phyloP scores from a whole-genome alignment of 1,140 invertebrate genomes.

The Magallana gigas region DNA sequence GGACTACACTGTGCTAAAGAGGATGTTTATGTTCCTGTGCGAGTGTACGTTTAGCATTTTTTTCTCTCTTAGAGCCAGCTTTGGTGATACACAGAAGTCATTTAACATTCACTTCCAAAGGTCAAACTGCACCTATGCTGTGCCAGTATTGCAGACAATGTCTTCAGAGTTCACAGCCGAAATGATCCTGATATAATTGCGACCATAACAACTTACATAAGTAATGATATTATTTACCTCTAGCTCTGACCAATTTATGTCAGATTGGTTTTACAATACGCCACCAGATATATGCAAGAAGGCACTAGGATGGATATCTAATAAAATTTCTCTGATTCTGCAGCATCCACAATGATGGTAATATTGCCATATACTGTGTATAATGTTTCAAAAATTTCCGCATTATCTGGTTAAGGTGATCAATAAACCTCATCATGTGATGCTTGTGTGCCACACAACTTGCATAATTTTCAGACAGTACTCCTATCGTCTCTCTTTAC shows the following conservation, averaged over 20 bases:
- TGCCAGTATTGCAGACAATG: neutral
- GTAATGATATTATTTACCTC: conserved; percentile 18
- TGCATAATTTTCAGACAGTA: conserved; percentile 22
- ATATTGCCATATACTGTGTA: conserved; percentile 17
- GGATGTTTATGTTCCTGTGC: too few species aligned
- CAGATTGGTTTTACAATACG: neutral
- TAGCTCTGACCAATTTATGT: conserved; percentile 7
- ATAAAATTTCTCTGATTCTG: conserved; percentile 12
- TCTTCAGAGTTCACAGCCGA: neutral
- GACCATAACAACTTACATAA: neutral
- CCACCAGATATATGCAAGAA: neutral
- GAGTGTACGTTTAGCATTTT: neutral
- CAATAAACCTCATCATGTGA: conserved; percentile 26
- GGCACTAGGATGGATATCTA: neutral
- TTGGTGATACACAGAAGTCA: neutral
- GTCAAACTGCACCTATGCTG: too few species aligned
- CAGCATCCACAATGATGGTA: neutral
- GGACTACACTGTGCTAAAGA: too few species aligned
- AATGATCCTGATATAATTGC: neutral
- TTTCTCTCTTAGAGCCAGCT: neutral
- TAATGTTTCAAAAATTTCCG: neutral
- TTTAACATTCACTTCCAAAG: neutral
- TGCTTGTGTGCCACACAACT: neutral
- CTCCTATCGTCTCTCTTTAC: neutral
- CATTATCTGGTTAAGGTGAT: conserved; percentile 26